Base-by-base conservation (phyloP, 2,797 vertebrate species). In the Sebastolobus alascanus region DNA sequence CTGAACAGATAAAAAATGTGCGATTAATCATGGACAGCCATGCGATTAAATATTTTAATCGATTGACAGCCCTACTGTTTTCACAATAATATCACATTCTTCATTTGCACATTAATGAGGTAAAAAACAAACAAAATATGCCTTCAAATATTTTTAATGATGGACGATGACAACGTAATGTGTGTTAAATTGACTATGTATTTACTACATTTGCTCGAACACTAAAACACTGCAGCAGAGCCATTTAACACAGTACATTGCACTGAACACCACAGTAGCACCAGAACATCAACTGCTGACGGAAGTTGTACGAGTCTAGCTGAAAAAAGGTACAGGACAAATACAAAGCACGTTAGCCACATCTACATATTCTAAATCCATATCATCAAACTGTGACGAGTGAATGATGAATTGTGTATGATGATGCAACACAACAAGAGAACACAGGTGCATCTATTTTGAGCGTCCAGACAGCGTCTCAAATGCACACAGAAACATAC, bases 61-160 rank as follows among this genome's bases (percentile, higher is more conserved):
- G 0, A 46, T 18, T 46, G 40, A 40, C 14, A 46, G 18, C 18
- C 18, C 43, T 46, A 46, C 18, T 46, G 11, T 31, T 12, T 40
- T 68, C 37, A 18, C 38, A 35, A 56, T 27, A 75, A 60, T 18
- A 58, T 54, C 35, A 35, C 38, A 56, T 43, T 40, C 4, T 55
- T 64, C 8, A 74, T 40, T 58, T 84, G 25, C 67, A 73, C 5
- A 60, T 6, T 8, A 37, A 67, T 29, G 5, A 83, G 6, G 8
- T 6, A 14, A 13, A 75, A 77, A 77, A 25, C 25, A 25, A 80
- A 60, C 25, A 75, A 12, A 33, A 60, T 37, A 20, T 59, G 40
- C 2, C 14, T 81, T 77, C 50, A 63, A 73, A 84, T 66, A 68
- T 27, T 75, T 91, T 93, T 90, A 88, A 75, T 90, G 75, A 79